Percentiles rank a stretch among this genome's conserved stretches.
Evolutionary conservation across 2,888 invertebrate genomes (phyloP).

Genomic region (Eumacrocentrus americanus): DNA sequence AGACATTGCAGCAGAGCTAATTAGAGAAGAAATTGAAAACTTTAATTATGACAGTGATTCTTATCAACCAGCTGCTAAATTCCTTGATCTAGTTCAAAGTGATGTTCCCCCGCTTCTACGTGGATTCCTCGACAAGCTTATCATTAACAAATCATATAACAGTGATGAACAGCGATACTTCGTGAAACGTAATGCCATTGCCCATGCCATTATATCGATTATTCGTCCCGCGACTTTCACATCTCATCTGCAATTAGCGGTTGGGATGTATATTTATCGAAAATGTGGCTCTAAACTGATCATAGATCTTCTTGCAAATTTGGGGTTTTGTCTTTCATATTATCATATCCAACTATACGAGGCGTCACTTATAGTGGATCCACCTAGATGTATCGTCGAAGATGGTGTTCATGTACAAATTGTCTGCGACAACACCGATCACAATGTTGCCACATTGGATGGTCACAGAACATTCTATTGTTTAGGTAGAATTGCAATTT

Average conservation of each 20-base stretch:
- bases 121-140: constrained; percentile 9
- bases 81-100: constrained; percentile 10
- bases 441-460: constrained; percentile 25
- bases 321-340: constrained; percentile 29
- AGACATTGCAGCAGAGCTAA: constrained; percentile 12
- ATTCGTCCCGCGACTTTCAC: constrained; percentile 14
- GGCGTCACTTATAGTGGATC: constrained; percentile 17
- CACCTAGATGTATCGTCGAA: constrained; percentile 6
- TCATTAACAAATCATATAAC: constrained; percentile 1
- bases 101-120: constrained; percentile 18
- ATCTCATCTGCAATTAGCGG: constrained; percentile 24
- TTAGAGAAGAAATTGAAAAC: constrained; percentile 18
- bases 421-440: constrained; percentile 28
- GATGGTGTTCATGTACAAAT: neutral
- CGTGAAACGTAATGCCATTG: constrained; percentile 14
- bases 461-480: constrained; percentile 23
- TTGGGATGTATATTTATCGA: constrained; percentile 24
- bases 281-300: constrained; percentile 27
- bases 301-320: constrained; percentile 24
- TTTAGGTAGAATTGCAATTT: constrained; percentile 28
- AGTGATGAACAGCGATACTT: constrained; percentile 1
- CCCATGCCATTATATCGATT: constrained; percentile 23
- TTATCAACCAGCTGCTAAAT: constrained; percentile 16
- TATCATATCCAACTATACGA: constrained; percentile 7
- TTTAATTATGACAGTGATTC: constrained; percentile 1